Percentiles rank a stretch among this genome's conserved stretches.
These are phyloP conservation scores for Sprattus sprattus DNA, from an alignment of 2,113 vertebrate genomes.

Conservation along the genomic window DNA sequence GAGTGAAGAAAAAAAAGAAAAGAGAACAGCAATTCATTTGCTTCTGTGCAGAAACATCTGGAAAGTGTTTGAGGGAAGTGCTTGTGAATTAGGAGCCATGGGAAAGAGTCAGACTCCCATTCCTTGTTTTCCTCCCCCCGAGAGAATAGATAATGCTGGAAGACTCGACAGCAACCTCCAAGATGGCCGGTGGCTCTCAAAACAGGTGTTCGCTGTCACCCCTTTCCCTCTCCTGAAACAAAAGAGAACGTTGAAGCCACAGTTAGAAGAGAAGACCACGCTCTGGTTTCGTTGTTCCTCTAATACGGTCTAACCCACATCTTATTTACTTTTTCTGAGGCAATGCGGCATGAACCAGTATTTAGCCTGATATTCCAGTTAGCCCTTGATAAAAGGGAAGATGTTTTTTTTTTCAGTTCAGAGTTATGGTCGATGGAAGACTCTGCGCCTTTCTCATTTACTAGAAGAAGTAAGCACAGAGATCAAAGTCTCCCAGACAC, in stretches of 20 bases:
- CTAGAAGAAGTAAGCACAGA: constrained; percentile 18
- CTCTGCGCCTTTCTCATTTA: constrained; percentile 10
- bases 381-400: not conserved
- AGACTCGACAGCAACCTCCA: constrained; percentile 7
- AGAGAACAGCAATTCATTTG: constrained; percentile 41
- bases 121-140: constrained; percentile 19
- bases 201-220: constrained; percentile 13
- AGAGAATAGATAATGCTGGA: constrained; percentile 10
- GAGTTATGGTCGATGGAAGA: not conserved
- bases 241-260: not conserved
- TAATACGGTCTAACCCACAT: not conserved
- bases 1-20: constrained; percentile 1
- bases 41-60: constrained; percentile 48
- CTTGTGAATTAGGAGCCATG: constrained; percentile 47
- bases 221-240: not conserved
- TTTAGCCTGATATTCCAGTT: constrained; percentile 14
- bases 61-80: constrained; percentile 44
- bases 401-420: not conserved
- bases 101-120: constrained; percentile 33
- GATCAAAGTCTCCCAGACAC: constrained; percentile 13
- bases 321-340: constrained; percentile 9
- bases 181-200: not conserved
- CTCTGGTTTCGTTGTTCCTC: not conserved
- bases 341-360: not conserved
- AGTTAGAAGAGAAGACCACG: not conserved